Base-by-base conservation (phyloP, 2,797 vertebrate species). In the Leucoraja ocellata region DNA sequence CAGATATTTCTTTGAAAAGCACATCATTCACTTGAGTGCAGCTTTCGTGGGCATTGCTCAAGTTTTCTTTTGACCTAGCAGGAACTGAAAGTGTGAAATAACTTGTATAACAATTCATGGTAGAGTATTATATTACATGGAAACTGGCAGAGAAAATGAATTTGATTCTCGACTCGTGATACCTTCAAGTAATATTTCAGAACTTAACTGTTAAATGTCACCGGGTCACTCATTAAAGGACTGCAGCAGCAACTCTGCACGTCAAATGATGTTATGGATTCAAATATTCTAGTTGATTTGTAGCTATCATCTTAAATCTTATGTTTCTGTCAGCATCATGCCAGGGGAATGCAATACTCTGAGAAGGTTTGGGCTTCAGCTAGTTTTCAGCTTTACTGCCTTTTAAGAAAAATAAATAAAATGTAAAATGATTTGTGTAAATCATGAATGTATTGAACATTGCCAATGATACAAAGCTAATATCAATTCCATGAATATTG, bases 1-100 rank as follows among this genome's bases (percentile, higher is more conserved):
- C 93, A 93, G 93, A 94, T 94, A 93, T 94, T 91, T 95, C 94
- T 94, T 96, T 95, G 95, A 95, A 95, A 95, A 94, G 93, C 88
- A 11, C 93, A 91, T 84, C 86, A 96, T 93, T 93, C 93, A 94
- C 95, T 95, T 95, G 94, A 95, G 94, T 95, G 94, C 93, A 95
- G 94, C 94, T 94, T 93, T 94, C 93, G 81, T 94, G 94, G 95
- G 95, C 94, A 93, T 93, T 94, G 93, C 95, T 96, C 95, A 95
- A 95, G 95, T 94, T 93, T 77, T 93, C 93, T 91, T 93, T 46
- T 94, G 94, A 93, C 93, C 78, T 93, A 86, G 78, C 54, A 93
- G 93, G 93, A 73, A 61, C 81, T 54, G 13, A 13, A 91, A 91
- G 90, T 91, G 90, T 91, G 90, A 91, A 91, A 74, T 91, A 46